Base-by-base conservation (phyloP, 2,113 vertebrate genomes). In the Malurus melanocephalus region DNA sequence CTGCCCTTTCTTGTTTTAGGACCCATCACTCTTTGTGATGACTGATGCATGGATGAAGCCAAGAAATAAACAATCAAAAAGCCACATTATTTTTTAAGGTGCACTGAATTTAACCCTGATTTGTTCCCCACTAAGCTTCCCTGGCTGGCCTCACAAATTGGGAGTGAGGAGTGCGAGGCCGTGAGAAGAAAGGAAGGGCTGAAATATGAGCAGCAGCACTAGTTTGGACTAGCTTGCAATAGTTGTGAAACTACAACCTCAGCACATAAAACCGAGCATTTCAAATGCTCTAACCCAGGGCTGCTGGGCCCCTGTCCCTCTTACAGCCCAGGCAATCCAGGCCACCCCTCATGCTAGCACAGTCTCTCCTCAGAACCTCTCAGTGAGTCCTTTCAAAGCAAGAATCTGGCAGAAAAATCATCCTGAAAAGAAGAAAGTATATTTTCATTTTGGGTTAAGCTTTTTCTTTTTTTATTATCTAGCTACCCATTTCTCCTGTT, bases 21-120 rank as follows among this genome's bases (percentile, higher is more conserved):
- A 42, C 23, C 38, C 33, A 57, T 38, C 22, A 20, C 28, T 73
- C 46, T 67, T 45, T 46, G 26, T 27, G 68, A 80, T 26, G 32
- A 43, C 12, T 4, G 0, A 53, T 10, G 60, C 15, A 49, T 0
- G 1, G 38, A 42, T 5, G 28, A 60, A 83, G 20, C 13, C 80
- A 80, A 80, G 68, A 51, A 83, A 83, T 16, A 73, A 85, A 49
- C 8, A 82, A 49, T 4, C 0, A 4, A 61, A 43, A 82, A 80
- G 59, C 3, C 10, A 24, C 4, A 9, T 6, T 20, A 5, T 10
- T 49, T 90, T 85, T 85, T 23, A 73, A 57, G 33, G 38, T 53
- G 23, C 32, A 30, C 6, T 71, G 49, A 79, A 56, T 87, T 85
- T 82, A 87, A 72, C 16, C 7, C 40, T 61, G 30, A 45, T 45